Base-by-base conservation (phyloP, 2,888 invertebrate species). In the Synanthedon tipuliformis region DNA sequence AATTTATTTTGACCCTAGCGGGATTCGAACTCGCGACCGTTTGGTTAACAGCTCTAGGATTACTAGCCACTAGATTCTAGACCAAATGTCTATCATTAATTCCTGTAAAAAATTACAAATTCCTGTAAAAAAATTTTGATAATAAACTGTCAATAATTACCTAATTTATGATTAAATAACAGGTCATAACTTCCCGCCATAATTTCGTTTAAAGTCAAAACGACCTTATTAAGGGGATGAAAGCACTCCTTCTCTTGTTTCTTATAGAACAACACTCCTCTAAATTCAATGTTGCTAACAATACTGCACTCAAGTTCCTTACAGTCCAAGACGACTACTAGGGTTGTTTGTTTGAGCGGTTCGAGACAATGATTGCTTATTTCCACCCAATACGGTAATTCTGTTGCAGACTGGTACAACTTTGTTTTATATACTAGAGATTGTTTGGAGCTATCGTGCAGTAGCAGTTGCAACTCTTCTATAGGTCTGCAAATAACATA, bases 161-260 rank as follows among this genome's bases (percentile, higher is more conserved):
- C 34, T 34, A 34, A 34, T 34, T 10, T 2, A 34, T 34, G 34
- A 34, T 34, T 34, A 34, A 34, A 63, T 11, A 86, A 57, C 0
- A 71, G 69, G 74, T 84, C 78, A 73, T 76, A 79, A 27, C 69
- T 59, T 48, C 65, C 66, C 27, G 66, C 73, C 69, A 81, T 71
- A 16, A 65, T 61, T 4, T 78, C 74, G 40, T 64, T 53, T 23
- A 72, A 63, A 13, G 81, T 73, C 51, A 85, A 51, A 5, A 54
- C 52, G 4, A 83, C 66, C 62, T 66, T 63, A 13, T 78, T 69
- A 56, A 82, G 68, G 3, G 82, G 78, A 50, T 81, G 45, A 34
- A 81, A 51, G 55, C 61, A 68, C 16, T 72, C 67, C 40, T 68
- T 70, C 0, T 55, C 66, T 10, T 52, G 48, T 48, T 60, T 68